Evolutionary conservation across 2,113 vertebrate species (phyloP), one percentile per base, ranked within the genome.

Genomic region (Oryzias melastigma): DNA sequence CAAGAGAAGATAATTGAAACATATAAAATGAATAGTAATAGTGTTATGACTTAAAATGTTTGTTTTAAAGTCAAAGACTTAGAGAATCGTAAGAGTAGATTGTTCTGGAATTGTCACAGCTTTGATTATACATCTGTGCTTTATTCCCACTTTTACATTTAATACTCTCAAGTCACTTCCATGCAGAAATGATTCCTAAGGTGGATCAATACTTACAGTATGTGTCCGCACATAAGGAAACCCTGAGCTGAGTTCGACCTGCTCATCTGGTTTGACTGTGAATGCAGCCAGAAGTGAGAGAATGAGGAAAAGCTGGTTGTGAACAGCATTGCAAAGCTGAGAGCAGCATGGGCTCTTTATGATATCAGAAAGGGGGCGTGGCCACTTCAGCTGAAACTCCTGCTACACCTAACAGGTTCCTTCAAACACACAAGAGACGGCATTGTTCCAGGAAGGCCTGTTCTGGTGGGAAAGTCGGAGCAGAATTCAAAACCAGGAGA

Each of bases 351-450:
- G 78, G 87, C 74, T 77, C 80, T 77, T 59, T 55, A 86, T 94
- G 95, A 95, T 93, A 93, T 85, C 62, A 82, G 83, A 85, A 91
- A 89, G 88, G 74, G 85, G 89, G 59, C 50, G 90, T 83, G 89
- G 87, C 71, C 71, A 51, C 45, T 54, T 74, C 72, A 66, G 80
- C 85, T 88, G 73, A 92, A 82, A 91, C 85, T 84, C 10, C 88
- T 93, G 92, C 91, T 91, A 93, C 94, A 94, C 94, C 93, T 94
- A 86, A 88, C 81, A 81, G 73, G 20, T 89, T 90, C 51, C 83
- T 87, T 83, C 71, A 87, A 92, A 81, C 81, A 73, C 18, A 89
- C 71, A 87, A 88, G 88, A 85, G 84, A 54, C 85, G 53, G 88
- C 83, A 90, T 92, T 92, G 92, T 93, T 91, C 68, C 45, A 68